Base-by-base conservation (phyloP, 2,797 vertebrate genomes). In the Falco concolor region DNA sequence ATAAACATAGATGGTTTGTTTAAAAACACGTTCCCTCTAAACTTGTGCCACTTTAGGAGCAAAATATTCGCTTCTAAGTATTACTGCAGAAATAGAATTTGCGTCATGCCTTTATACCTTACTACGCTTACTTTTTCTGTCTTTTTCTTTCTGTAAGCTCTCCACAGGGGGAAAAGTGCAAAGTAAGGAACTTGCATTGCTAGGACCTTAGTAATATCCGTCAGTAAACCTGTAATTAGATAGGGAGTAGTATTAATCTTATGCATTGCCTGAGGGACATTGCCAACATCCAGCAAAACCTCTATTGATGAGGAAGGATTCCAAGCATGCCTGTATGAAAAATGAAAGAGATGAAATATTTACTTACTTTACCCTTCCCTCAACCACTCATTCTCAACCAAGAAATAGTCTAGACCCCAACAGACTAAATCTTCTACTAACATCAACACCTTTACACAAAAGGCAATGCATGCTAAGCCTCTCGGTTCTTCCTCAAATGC, bases 151-250 rank as follows among this genome's bases (percentile, higher is more conserved):
- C 81, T 65, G 49, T 32, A 88, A 94, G 89, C 92, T 92, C 80
- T 75, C 67, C 73, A 76, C 70, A 91, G 86, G 91, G 90, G 91
- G 95, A 83, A 93, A 89, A 93, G 85, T 94, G 95, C 96, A 96
- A 91, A 80, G 92, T 64, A 72, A 97, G 96, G 97, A 97, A 70
- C 92, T 95, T 70, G 61, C 96, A 98, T 98, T 92, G 90, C 97
- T 98, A 94, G 93, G 96, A 97, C 97, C 97, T 98, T 97, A 98
- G 98, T 98, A 98, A 98, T 97, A 98, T 98, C 97, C 97, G 97
- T 97, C 97, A 97, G 96, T 97, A 97, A 98, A 97, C 95, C 98
- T 98, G 98, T 98, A 98, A 99, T 98, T 98, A 98, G 97, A 98
- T 97, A 98, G 98, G 97, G 97, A 98, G 97, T 87, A 94, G 96